Evolutionary conservation across 2,888 invertebrate genomes (phyloP).

Genomic region (Ectemnius continuus): DNA sequence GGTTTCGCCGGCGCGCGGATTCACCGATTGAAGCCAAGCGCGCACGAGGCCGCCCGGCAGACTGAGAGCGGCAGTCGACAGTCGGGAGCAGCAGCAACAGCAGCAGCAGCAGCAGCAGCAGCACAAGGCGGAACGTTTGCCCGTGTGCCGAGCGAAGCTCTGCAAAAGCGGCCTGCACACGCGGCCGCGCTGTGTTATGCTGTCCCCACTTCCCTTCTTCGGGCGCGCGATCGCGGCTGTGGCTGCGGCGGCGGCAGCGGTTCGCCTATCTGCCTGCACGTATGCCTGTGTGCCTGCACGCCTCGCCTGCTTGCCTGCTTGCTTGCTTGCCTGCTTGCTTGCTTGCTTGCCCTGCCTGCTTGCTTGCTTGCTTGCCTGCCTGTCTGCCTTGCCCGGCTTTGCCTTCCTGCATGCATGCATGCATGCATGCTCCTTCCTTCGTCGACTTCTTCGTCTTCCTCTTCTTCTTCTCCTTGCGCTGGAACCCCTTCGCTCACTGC

Average conservation of each 20-base stretch:
- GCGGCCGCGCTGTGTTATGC: conserved; percentile 60
- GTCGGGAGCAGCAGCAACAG: conserved; percentile 44
- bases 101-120: conserved; percentile 39
- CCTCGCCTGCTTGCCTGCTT: conserved; percentile 16
- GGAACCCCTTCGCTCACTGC: conserved; percentile 12
- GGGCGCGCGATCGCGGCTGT: conserved; percentile 54
- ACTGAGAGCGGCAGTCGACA: conserved; percentile 62
- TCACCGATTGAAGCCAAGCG: conserved; percentile 57
- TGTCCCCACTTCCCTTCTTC: conserved; percentile 64
- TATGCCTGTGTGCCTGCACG: conserved; percentile 33
- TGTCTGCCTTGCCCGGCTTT: conserved; percentile 41
- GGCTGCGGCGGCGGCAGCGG: conserved; percentile 34
- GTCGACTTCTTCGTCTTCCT: conserved; percentile 5
- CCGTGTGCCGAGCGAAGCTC: conserved; percentile 62
- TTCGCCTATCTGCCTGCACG: conserved; percentile 38
- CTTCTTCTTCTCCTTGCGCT: conserved; percentile 22
- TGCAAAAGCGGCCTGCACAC: conserved; percentile 62
- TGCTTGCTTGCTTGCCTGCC: conserved; percentile 33
- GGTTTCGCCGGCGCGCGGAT: conserved; percentile 46
- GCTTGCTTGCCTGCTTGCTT: conserved; percentile 34
- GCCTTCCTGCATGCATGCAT: conserved; percentile 34
- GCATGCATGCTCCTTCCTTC: conserved; percentile 22
- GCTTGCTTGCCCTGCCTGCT: neutral
- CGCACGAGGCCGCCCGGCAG: conserved; percentile 66
- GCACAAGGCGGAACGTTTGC: conserved; percentile 60